Conservation (phyloP, 2,113 vertebrate species). For the Rhinichthys klamathensis region DNA sequence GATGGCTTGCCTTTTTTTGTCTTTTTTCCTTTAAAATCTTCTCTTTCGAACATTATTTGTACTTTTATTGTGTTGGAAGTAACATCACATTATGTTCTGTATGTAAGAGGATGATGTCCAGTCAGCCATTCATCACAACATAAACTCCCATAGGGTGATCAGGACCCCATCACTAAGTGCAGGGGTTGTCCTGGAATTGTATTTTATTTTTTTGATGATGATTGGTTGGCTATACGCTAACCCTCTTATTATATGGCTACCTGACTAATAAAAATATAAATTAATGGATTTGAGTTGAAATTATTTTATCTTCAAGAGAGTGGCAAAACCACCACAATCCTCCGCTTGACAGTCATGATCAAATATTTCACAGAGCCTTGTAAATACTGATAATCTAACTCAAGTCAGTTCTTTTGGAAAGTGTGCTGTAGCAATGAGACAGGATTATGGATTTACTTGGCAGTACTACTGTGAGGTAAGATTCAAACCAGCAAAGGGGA, state of each 20-base stretch:
- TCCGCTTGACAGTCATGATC: neutral
- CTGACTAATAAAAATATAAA: conserved; percentile 10
- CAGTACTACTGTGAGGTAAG: neutral
- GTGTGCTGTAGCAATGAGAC: neutral
- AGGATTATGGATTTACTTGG: neutral
- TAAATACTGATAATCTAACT: neutral
- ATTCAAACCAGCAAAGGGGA: too few species aligned
- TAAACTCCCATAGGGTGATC: neutral
- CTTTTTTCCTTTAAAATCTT: neutral
- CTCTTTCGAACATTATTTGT: neutral
- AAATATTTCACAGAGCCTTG: neutral
- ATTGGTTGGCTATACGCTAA: neutral
- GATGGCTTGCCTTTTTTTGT: neutral
- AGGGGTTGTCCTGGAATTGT: neutral
- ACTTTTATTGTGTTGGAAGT: neutral
- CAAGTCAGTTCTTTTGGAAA: neutral
- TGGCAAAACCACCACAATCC: neutral
- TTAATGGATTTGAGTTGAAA: neutral
- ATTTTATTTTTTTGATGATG: neutral
- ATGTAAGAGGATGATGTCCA: neutral
- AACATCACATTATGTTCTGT: neutral
- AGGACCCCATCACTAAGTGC: neutral
- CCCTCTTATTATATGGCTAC: neutral
- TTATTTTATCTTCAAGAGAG: neutral
- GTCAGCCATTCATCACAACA: neutral